phyloP scores from a whole-genome alignment of 2,888 invertebrate species.

The Dicranocentrus wangi region DNA sequence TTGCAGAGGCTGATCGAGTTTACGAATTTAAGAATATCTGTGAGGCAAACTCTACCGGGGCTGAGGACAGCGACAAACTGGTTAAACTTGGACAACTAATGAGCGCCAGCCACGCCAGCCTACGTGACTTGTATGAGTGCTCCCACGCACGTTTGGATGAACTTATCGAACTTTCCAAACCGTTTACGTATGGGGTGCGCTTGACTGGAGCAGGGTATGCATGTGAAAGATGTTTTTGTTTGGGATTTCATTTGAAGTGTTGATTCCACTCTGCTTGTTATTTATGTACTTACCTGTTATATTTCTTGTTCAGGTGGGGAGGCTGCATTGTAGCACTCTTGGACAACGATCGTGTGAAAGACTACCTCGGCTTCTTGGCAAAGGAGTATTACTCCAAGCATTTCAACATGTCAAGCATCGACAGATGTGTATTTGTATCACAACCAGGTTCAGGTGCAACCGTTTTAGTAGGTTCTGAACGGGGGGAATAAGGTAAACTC shows the following conservation, averaged over 20 bases:
- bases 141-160: constrained; percentile 90
- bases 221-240: not conserved
- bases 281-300: not conserved
- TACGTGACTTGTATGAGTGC: constrained; percentile 91
- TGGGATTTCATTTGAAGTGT: not conserved
- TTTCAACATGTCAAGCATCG: constrained; percentile 75
- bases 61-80: constrained; percentile 74
- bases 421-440: constrained; percentile 83
- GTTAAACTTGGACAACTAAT: constrained; percentile 85
- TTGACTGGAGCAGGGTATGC: constrained; percentile 92
- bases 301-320: constrained; percentile 85
- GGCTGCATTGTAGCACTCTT: constrained; percentile 94
- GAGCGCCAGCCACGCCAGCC: constrained; percentile 90
- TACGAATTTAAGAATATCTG: constrained; percentile 83
- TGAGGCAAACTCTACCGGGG: constrained; percentile 32
- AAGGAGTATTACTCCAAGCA: constrained; percentile 80
- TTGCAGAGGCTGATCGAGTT: constrained; percentile 88
- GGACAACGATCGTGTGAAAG: constrained; percentile 79
- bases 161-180: constrained; percentile 84
- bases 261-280: not conserved
- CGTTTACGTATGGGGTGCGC: constrained; percentile 86
- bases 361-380: constrained; percentile 82
- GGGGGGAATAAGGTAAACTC: not conserved
- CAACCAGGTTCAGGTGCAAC: constrained; percentile 76
- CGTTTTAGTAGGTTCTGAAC: constrained; percentile 68